Evolutionary conservation across 2,797 vertebrate genomes (phyloP), one percentile per base, ranked within the genome.

Genomic region (Siniperca obscura): DNA sequence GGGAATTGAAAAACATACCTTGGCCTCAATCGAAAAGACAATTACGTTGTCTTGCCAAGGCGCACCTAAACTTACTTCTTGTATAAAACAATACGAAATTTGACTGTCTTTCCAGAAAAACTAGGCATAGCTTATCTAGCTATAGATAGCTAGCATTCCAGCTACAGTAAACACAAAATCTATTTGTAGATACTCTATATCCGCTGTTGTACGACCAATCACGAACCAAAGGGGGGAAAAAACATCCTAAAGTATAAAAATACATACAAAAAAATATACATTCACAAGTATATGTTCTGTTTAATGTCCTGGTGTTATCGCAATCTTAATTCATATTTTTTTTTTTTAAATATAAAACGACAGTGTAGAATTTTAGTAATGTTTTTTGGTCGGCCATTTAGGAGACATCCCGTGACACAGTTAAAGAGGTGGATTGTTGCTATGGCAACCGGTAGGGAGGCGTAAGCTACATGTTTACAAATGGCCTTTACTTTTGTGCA

Each of bases 101-200:
- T 74, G 2, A 65, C 7, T 0, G 16, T 71, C 2, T 74, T 60
- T 77, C 2, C 3, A 3, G 11, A 7, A 11, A 34, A 74, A 40
- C 12, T 36, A 30, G 14, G 4, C 76, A 83, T 82, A 36, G 52
- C 65, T 76, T 38, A 13, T 57, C 19, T 16, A 36, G 27, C 44
- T 34, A 64, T 16, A 36, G 27, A 48, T 34, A 61, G 84, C 76
- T 83, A 81, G 50, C 56, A 61, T 44, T 61, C 10, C 44, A 55
- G 70, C 85, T 61, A 78, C 64, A 69, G 88, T 92, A 93, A 94
- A 93, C 89, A 92, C 86, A 68, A 83, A 52, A 59, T 5, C 17
- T 11, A 59, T 21, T 7, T 17, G 38, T 6, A 60, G 57, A 7
- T 48, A 7, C 21, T 21, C 30, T 2, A 22, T 2, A 8, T 64